phyloP scores from a whole-genome alignment of 2,113 vertebrate genomes.

The Trachemys scripta region DNA sequence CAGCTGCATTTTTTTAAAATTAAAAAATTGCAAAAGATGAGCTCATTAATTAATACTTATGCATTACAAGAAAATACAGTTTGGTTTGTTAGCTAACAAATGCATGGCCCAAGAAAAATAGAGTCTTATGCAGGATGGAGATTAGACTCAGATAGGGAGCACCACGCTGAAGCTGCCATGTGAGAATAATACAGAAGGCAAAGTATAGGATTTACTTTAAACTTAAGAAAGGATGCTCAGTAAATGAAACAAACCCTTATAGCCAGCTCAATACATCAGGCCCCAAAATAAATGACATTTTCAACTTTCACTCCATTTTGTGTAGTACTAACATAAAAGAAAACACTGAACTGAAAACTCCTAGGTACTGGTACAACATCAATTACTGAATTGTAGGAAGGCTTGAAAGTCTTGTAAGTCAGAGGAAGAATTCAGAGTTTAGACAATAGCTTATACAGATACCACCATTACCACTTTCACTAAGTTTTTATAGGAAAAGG shows the following conservation, averaged over 20 bases:
- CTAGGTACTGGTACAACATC: not conserved
- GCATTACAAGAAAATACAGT: not conserved
- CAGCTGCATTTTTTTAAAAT: not conserved
- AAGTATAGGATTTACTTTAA: not conserved
- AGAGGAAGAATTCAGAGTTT: not conserved
- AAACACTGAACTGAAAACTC: not conserved
- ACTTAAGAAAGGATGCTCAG: not conserved
- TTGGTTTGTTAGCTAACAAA: not conserved
- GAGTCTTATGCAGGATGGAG: not conserved
- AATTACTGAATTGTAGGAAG: not conserved
- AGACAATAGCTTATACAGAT: not conserved
- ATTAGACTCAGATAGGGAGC: not conserved
- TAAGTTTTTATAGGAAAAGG: not conserved
- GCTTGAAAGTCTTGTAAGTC: not conserved
- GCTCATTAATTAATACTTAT: not conserved
- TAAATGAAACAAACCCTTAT: not conserved
- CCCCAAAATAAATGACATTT: not conserved
- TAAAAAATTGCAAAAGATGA: slow-evolving; percentile 38
- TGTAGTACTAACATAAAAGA: not conserved
- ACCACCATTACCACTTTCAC: not conserved
- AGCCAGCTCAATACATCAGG: not conserved
- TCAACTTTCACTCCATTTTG: not conserved
- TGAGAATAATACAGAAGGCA: not conserved
- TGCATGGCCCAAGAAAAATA: not conserved
- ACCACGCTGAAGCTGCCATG: not conserved